Base-by-base conservation (phyloP, 2,797 vertebrate genomes). In the Distichodus sexfasciatus region DNA sequence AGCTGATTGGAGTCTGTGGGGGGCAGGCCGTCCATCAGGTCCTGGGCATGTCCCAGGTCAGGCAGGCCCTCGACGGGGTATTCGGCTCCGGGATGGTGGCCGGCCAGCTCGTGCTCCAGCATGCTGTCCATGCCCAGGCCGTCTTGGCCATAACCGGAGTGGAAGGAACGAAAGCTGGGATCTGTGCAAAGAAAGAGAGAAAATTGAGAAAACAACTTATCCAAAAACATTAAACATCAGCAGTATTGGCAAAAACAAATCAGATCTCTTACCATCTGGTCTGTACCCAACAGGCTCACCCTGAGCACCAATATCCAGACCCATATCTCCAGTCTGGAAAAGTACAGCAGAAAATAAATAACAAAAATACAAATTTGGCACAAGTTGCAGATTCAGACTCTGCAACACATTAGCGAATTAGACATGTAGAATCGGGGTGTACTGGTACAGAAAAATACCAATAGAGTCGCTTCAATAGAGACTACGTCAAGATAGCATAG, bases 11-110 rank as follows among this genome's bases (percentile, higher is more conserved):
- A 94, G 86, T 95, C 94, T 72, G 91, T 91, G 71, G 93, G 92
- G 71, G 93, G 94, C 76, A 94, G 88, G 82, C 96, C 95, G 81
- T 98, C 97, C 94, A 99, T 99, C 90, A 99, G 94, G 89, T 99
- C 96, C 90, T 98, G 97, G 91, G 93, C 92, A 77, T 98, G 97
- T 66, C 97, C 95, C 65, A 99, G 94, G 82, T 99, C 97, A 62
- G 97, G 96, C 85, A 99, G 89, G 26, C 95, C 94, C 82, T 99
- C 96, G 61, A 96, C 94, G 67, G 97, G 96, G 84, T 97, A 98
- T 75, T 98, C 97, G 81, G 96, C 93, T 85, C 94, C 96, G 2
- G 96, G 95, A 85, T 98, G 94, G 84, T 95, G 90, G 84, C 95
- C 95, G 53, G 92, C 87, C 87, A 98, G 95, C 83, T 98, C 86